Percentiles rank a stretch among this genome's conserved stretches.
phyloP scores from a whole-genome alignment of 2,888 invertebrate genomes.

The Limnephilus marmoratus region DNA sequence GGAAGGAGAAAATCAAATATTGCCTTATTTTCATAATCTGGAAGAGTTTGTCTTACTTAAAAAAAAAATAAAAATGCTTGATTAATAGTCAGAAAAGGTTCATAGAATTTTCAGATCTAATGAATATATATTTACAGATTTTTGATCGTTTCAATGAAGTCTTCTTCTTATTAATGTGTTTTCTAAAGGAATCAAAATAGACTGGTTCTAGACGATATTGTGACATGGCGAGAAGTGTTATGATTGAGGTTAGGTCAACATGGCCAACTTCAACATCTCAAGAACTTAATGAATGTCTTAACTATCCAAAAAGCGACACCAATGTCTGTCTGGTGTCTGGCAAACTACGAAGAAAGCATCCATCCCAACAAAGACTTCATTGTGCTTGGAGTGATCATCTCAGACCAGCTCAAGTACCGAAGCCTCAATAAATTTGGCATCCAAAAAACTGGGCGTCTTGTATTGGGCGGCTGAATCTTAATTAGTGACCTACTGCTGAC shows the following conservation, averaged over 20 bases:
- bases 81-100: too few relatives aligned
- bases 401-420: not conserved
- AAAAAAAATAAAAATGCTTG: too few relatives aligned
- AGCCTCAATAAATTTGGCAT: not conserved
- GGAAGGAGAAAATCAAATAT: too few relatives aligned
- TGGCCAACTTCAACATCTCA: not conserved
- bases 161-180: too few relatives aligned
- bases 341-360: not conserved
- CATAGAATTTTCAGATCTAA: too few relatives aligned
- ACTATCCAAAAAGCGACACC: not conserved
- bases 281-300: not conserved
- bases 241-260: not conserved
- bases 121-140: too few relatives aligned
- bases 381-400: not conserved
- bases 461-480: not conserved
- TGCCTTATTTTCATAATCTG: too few relatives aligned
- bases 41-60: too few relatives aligned
- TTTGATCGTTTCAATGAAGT: too few relatives aligned
- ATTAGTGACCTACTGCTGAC: not conserved
- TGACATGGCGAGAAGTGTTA: not conserved
- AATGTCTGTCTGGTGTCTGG: not conserved
- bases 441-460: not conserved
- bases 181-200: too few relatives aligned
- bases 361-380: not conserved
- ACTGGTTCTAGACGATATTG: too few relatives aligned